Evolutionary conservation across 2,113 vertebrate species (phyloP), one percentile per base, ranked within the genome.

Genomic region (Pongo pygmaeus): DNA sequence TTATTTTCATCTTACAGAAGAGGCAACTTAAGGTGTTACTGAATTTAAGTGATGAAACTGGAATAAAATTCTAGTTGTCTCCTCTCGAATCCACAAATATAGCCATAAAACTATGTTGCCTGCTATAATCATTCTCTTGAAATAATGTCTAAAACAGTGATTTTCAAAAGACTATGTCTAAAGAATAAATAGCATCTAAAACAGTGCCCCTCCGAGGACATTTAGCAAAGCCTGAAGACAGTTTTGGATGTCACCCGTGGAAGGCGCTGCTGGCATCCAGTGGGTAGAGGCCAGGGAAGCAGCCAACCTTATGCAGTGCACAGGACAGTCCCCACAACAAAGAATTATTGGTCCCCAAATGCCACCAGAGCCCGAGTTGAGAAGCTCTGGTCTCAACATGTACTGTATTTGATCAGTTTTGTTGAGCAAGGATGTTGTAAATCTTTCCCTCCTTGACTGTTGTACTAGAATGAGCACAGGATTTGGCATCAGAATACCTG

Each of bases 241-340:
- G 30, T 93, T 55, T 85, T 5, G 35, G 32, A 55, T 35, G 72
- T 61, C 35, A 90, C 25, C 12, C 3, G 8, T 72, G 35, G 43
- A 59, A 43, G 69, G 57, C 0, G n/a, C 11, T 61, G 38, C 7
- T 55, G 18, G 70, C 11, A 32, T 38, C 22, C 40, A 32, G 52
- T 12, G 18, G 38, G 22, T 1, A 32, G 81, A 74, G 32, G n/a
- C 17, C 64, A 80, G 55, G 43, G 40, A 75, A 9, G 13, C 27
- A 3, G 27, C 3, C n/a, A 20, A 2, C 5, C 16, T 22, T 6
- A 0, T 6, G 38, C 5, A 16, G 11, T 12, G 18, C 27, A 84
- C 0, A 1, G 79, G 20, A 18, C 8, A n/a, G 8, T 7, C 35
- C 70, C 32, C 10, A 64, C 0, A 0, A 25, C 61, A 70, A 50